Base-by-base conservation (phyloP, 2,888 invertebrate genomes). In the Trichogramma evanescens region DNA sequence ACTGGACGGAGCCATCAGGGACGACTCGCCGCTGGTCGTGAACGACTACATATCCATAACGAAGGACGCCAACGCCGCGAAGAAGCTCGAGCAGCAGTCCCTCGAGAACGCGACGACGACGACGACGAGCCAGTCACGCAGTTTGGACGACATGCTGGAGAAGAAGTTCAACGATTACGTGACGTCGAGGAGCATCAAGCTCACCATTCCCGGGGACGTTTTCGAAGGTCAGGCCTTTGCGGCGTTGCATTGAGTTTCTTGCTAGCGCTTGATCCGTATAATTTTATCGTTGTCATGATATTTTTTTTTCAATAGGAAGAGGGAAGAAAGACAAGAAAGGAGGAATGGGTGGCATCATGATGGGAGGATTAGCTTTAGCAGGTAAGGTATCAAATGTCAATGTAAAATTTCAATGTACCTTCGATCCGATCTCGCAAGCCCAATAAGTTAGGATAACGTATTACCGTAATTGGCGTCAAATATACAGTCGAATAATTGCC, bases 281-380 rank as follows among this genome's bases (percentile, higher is more conserved):
- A 4, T 52, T 59, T 51, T 41, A 46, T 55, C 26, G 50, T 54
- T 50, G 49, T 65, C 42, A 40, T n/a, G 4, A 5, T n/a, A 52
- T 52, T 41, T 7, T 40, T 43, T 42, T 52, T n/a, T 49, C 60
- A 61, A 53, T 74, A 83, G 84, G 82, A 67, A 81, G 85, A 64
- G 68, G 68, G 66, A 82, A 80, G 73, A 83, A 83, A 65, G 75
- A 74, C 67, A 71, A 73, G 54, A 79, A 78, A 64, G 75, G 77
- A 57, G 73, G 73, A 68, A 79, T 77, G 52, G 80, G 82, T 59
- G 81, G 82, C 74, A 73, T 85, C 71, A 79, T 86, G 78, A 80
- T 85, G 78, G 84, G 82, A 59, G 84, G 83, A 63, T 75, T 85
- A 65, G 86, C 84, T 9, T 79, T 85, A 75, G 79, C 83, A 64